A percentile compares a stretch with the other conserved stretches of the same genome.
phyloP scores from a whole-genome alignment of 1,140 invertebrate species.

The Chionoecetes opilio region DNA sequence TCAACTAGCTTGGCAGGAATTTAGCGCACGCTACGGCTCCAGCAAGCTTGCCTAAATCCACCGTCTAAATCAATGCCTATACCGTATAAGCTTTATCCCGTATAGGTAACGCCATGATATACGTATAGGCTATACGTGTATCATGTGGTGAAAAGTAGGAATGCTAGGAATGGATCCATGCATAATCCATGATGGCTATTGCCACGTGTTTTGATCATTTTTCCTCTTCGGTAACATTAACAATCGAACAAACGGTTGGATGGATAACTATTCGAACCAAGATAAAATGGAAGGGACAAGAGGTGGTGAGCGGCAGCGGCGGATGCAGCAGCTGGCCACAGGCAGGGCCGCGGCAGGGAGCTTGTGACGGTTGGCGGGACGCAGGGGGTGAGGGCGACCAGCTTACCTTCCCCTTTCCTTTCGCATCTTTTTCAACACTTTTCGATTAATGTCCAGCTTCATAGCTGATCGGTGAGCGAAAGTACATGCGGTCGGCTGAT shows the following conservation, averaged over 20 bases:
- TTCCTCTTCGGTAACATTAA: background rate
- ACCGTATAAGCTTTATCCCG: no score
- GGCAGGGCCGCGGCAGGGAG: constrained; percentile 31
- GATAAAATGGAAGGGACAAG: background rate
- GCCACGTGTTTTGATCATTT: background rate
- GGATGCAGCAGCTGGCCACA: background rate
- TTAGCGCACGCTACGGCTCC: background rate
- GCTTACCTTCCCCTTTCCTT: background rate
- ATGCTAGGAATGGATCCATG: background rate
- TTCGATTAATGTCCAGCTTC: background rate
- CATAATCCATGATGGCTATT: background rate
- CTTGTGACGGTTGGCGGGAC: constrained; percentile 47
- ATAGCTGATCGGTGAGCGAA: background rate
- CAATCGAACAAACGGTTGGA: background rate
- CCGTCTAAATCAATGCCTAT: no score
- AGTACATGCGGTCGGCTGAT: background rate
- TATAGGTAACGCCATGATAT: no score
- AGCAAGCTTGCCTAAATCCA: background rate
- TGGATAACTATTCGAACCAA: background rate
- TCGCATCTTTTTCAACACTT: constrained; percentile 32
- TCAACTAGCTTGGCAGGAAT: no score
- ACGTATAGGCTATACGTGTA: no score
- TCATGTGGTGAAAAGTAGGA: background rate
- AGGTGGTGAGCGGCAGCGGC: background rate
- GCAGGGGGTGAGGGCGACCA: constrained; percentile 1